A percentile compares a stretch with the other conserved stretches of the same genome.
Conservation (phyloP, 2,797 vertebrate genomes). For the Poeciliopsis paucimaculata region DNA sequence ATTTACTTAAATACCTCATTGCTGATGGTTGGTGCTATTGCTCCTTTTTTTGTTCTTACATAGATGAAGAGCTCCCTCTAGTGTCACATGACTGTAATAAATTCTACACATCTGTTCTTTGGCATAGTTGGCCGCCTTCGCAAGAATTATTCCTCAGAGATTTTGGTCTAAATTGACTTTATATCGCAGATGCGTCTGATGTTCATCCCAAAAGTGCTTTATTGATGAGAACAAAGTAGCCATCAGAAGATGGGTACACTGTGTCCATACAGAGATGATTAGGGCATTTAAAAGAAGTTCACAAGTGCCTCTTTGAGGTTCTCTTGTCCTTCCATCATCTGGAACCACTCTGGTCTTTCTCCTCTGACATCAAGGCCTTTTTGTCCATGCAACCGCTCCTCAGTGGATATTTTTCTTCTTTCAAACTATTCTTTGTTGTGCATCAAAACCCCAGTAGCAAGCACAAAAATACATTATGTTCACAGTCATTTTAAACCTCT, state of each 20-base stretch:
- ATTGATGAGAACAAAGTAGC: slow-evolving; percentile 35
- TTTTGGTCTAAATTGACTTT: neutral
- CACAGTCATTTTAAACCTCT: neutral
- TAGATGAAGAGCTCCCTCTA: slow-evolving; percentile 53
- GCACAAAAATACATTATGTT: neutral
- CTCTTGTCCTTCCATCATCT: neutral
- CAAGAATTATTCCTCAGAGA: neutral
- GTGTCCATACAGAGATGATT: neutral
- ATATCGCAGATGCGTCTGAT: neutral
- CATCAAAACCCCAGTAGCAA: no score
- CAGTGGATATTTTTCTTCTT: neutral
- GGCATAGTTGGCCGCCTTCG: neutral
- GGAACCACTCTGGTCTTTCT: neutral
- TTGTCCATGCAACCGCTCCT: neutral
- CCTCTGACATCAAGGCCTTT: neutral
- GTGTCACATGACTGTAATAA: slow-evolving; percentile 24
- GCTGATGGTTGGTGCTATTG: neutral
- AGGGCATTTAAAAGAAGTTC: neutral
- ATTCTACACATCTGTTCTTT: neutral
- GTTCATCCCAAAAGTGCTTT: neutral
- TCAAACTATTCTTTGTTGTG: neutral
- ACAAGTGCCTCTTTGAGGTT: neutral
- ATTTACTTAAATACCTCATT: neutral
- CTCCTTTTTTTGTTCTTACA: neutral
- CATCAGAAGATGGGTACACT: slow-evolving; percentile 48